A percentile compares a stretch with the other conserved stretches of the same genome.
Conservation (phyloP, 2,797 vertebrate species). For the Sebastes umbrosus region DNA sequence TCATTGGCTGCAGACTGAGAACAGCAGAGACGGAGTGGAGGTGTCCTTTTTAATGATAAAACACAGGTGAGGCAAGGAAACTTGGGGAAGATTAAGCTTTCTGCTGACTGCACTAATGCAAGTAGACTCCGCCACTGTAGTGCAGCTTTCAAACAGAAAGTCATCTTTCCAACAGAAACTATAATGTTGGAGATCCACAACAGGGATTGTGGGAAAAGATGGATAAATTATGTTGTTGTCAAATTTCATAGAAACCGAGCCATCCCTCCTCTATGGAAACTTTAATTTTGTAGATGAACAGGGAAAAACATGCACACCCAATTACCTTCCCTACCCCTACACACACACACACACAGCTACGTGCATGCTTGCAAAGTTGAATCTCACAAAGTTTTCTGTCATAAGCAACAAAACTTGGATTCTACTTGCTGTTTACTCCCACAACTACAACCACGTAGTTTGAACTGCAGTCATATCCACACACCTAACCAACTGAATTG, state of each 20-base stretch:
- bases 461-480: constrained; percentile 17
- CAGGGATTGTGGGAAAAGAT: not conserved
- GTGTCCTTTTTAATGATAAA: constrained; percentile 54
- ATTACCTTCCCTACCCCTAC: not conserved
- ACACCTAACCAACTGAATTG: constrained; percentile 27
- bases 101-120: constrained; percentile 22
- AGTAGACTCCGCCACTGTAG: not conserved
- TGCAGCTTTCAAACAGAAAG: constrained; percentile 25
- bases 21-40: constrained; percentile 38
- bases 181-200: not conserved
- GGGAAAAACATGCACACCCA: not conserved
- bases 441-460: not conserved
- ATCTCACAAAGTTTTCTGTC: constrained; percentile 1
- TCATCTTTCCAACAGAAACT: not conserved
- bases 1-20: constrained; percentile 48
- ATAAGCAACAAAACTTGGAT: constrained; percentile 6
- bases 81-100: constrained; percentile 23
- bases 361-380: not conserved
- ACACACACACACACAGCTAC: not conserved
- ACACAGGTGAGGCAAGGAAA: constrained; percentile 22
- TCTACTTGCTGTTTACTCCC: constrained; percentile 11
- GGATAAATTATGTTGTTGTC: not conserved
- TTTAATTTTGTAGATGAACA: not conserved
- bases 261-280: not conserved
- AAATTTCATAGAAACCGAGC: not conserved